phyloP scores from a whole-genome alignment of 2,113 vertebrate genomes.

The Bos indicus region DNA sequence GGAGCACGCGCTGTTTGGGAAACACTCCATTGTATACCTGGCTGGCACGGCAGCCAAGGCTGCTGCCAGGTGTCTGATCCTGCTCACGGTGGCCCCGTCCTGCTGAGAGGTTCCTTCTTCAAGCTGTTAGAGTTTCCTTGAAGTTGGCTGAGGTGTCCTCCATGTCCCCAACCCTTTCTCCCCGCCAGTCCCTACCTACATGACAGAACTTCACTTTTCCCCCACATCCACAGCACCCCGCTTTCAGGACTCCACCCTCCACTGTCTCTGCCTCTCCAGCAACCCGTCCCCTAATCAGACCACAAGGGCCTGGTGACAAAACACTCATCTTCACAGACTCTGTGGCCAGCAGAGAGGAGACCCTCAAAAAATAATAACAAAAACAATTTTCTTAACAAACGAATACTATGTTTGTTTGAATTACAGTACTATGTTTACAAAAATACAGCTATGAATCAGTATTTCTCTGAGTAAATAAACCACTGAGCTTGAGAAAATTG shows the following conservation, averaged over 20 bases:
- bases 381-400: background rate
- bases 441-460: background rate
- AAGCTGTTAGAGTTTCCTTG: background rate
- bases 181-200: background rate
- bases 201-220: background rate
- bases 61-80: accelerated
- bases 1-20: background rate
- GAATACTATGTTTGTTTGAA: background rate
- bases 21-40: background rate
- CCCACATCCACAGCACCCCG: background rate
- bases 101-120: background rate
- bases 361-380: background rate
- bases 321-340: background rate
- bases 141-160: background rate
- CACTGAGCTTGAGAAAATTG: background rate
- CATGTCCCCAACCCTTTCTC: too few species aligned
- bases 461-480: background rate
- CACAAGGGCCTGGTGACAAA: background rate
- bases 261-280: background rate
- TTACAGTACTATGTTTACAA: background rate
- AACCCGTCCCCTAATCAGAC: accelerated
- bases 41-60: background rate
- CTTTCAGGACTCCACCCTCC: background rate
- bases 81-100: background rate
- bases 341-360: background rate